These are phyloP conservation scores for Larimichthys polyactis DNA, from an alignment of 2,113 vertebrate species.

Conservation along the genomic window DNA sequence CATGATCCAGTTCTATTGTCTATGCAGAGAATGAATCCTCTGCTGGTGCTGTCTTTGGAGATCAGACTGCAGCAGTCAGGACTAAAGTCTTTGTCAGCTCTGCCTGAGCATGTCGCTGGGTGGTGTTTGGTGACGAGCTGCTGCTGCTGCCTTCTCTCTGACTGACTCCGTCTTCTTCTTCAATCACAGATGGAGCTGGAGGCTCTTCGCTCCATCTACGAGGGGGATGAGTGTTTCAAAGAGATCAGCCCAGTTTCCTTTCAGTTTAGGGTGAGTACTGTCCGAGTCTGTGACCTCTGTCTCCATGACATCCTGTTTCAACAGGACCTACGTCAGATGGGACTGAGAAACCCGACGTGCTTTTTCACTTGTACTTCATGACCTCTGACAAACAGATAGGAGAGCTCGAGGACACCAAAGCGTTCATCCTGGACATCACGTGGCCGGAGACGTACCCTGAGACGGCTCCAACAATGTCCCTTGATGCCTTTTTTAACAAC, in stretches of 20 bases:
- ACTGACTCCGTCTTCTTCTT: not conserved
- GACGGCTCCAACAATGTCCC: slow-evolving; percentile 90
- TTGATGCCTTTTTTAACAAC: slow-evolving; percentile 98
- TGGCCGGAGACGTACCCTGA: slow-evolving; percentile 97
- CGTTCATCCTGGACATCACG: slow-evolving; percentile 92
- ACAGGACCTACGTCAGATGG: not conserved
- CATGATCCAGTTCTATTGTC: too few relatives aligned
- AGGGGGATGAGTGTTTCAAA: slow-evolving; percentile 95
- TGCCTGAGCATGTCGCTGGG: not conserved
- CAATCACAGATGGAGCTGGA: slow-evolving; percentile 94
- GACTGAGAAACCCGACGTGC: not conserved
- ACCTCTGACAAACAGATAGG: slow-evolving; percentile 86
- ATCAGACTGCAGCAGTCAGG: too few relatives aligned
- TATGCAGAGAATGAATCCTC: too few relatives aligned
- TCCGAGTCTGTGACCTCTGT: not conserved
- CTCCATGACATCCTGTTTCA: not conserved
- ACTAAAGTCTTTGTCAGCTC: not conserved
- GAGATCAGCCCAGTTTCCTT: slow-evolving; percentile 93
- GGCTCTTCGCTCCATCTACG: slow-evolving; percentile 96
- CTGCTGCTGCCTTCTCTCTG: not conserved
- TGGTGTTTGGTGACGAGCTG: not conserved
- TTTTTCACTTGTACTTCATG: not conserved
- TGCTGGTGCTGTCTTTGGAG: too few relatives aligned
- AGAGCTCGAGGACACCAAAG: slow-evolving; percentile 91
- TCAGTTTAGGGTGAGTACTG: slow-evolving; percentile 91